These are phyloP conservation scores for Falco peregrinus DNA, from an alignment of 2,797 vertebrate genomes.

Conservation along the genomic window DNA sequence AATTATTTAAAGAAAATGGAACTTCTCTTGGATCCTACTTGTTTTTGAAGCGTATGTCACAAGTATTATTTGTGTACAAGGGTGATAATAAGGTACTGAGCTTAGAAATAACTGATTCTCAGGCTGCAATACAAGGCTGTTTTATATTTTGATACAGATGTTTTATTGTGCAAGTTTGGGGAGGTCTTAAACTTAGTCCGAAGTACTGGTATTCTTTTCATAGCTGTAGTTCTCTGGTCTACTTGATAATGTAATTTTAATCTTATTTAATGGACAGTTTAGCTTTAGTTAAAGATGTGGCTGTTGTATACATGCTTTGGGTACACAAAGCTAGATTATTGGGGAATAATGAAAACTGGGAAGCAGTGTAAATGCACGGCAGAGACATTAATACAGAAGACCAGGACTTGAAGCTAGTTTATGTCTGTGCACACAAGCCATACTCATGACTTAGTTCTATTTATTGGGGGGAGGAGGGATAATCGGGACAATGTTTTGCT, in stretches of 20 bases:
- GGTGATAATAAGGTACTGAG: neutral
- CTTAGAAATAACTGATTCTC: neutral
- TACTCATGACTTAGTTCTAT: neutral
- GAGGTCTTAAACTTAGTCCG: neutral
- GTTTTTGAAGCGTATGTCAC: neutral
- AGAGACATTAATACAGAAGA: neutral
- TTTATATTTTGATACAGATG: neutral
- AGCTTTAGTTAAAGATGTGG: neutral
- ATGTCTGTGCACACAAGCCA: neutral
- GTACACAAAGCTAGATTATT: neutral
- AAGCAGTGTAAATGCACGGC: neutral
- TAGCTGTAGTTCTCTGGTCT: conserved; percentile 6
- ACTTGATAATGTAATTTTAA: neutral
- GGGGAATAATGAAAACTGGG: neutral
- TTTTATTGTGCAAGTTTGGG: neutral
- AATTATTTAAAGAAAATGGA: conserved; percentile 41
- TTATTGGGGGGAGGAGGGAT: neutral
- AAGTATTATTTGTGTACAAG: neutral
- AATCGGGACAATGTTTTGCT: neutral
- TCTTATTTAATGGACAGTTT: neutral
- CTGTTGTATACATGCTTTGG: neutral
- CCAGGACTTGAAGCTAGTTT: neutral
- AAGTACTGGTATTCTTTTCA: neutral
- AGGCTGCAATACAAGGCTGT: neutral
- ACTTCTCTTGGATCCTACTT: neutral